These are phyloP conservation scores for Madoqua kirkii DNA, from an alignment of 2,113 vertebrate genomes.

Conservation along the genomic window DNA sequence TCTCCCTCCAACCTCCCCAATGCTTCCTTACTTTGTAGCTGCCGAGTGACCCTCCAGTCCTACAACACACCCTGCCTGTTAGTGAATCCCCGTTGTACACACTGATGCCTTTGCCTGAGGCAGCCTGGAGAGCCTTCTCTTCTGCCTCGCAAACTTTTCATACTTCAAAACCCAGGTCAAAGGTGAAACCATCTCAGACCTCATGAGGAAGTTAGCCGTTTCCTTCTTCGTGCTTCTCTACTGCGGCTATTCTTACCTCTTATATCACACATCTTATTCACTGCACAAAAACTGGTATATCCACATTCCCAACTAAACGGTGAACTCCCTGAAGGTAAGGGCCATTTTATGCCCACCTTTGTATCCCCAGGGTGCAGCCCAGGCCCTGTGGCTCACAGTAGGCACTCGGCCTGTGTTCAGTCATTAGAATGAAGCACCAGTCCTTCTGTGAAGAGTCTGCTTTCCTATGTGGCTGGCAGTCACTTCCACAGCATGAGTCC, in stretches of 20 bases:
- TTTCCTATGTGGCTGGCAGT: neutral
- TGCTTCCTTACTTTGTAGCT: neutral
- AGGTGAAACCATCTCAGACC: neutral
- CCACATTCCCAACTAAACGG: neutral
- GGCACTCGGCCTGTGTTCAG: neutral
- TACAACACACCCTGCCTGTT: neutral
- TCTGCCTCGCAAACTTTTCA: neutral
- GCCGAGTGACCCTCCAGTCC: neutral
- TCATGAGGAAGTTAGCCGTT: neutral
- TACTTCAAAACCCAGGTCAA: neutral
- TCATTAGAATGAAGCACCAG: neutral
- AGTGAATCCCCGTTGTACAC: neutral
- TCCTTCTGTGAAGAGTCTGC: neutral
- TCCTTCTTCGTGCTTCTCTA: neutral
- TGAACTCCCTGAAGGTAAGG: neutral
- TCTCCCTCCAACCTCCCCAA: neutral
- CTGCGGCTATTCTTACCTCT: neutral
- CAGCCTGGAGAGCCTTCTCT: neutral
- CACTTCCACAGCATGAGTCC: neutral
- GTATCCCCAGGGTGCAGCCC: neutral
- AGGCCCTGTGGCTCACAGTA: neutral
- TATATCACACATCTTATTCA: neutral
- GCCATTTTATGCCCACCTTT: neutral
- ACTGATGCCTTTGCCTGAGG: neutral
- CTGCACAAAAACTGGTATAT: neutral